Conservation (phyloP, 92 coral and sea anemone species). For the Parazoanthus swiftii region DNA sequence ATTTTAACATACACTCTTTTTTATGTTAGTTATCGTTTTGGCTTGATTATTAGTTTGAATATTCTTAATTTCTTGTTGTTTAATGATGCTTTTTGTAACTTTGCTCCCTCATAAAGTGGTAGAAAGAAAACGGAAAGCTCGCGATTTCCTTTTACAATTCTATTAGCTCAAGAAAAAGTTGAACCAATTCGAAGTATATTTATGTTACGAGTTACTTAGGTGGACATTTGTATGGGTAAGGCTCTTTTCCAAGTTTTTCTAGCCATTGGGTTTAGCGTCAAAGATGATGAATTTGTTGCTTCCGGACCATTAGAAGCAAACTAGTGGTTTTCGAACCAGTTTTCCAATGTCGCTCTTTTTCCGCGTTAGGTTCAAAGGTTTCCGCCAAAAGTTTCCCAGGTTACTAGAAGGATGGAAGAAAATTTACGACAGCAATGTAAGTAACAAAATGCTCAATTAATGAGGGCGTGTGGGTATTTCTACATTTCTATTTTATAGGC, state of each 20-base stretch:
- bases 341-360: neutral
- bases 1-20: too few species aligned
- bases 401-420: slow-evolving; percentile 95
- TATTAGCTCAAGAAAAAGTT: neutral
- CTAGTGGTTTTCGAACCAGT: neutral
- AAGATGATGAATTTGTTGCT: neutral
- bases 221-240: too few species aligned
- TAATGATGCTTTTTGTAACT: too few species aligned
- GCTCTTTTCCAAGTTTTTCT: too few species aligned
- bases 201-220: neutral
- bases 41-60: neutral
- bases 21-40: neutral
- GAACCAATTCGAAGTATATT: neutral
- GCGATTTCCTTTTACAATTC: neutral
- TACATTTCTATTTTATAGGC: too few species aligned
- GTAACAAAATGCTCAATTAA: slow-evolving; percentile 18
- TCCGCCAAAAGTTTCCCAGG: slow-evolving; percentile 87
- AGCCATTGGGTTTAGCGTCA: neutral
- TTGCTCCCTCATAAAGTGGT: too few species aligned
- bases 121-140: too few species aligned
- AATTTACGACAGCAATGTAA: slow-evolving; percentile 95
- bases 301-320: neutral
- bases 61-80: too few species aligned
- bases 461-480: neutral
- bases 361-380: slow-evolving; percentile 78